Evolutionary conservation across 2,113 vertebrate genomes (phyloP).

Genomic region (Antennarius striatus): DNA sequence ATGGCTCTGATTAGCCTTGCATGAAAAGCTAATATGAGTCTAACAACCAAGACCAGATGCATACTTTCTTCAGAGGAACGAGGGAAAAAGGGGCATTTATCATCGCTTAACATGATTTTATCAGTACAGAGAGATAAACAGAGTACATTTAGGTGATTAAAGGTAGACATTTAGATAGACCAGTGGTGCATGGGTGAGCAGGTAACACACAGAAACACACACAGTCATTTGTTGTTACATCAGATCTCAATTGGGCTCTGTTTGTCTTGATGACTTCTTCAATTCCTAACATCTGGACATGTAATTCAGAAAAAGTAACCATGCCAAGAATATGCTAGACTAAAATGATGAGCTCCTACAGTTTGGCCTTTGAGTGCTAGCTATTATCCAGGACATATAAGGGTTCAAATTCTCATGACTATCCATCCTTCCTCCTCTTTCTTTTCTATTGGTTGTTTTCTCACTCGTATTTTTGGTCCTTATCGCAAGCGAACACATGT

Average conservation of each 20-base stretch:
- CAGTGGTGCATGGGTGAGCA: slow-evolving; percentile 5
- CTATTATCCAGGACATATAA: slow-evolving; percentile 44
- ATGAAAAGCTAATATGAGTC: slow-evolving; percentile 65
- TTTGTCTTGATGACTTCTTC: slow-evolving; percentile 30
- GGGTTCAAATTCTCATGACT: slow-evolving; percentile 31
- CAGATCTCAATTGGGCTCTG: slow-evolving; percentile 31
- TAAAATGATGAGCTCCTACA: slow-evolving; percentile 46
- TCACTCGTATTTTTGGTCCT: slow-evolving; percentile 42
- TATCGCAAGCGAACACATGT: slow-evolving; percentile 45
- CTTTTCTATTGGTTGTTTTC: slow-evolving; percentile 48
- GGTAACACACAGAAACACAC: slow-evolving; percentile 12
- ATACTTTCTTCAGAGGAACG: slow-evolving; percentile 35
- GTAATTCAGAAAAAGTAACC: slow-evolving; percentile 15
- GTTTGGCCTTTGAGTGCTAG: slow-evolving; percentile 26
- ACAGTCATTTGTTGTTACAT: slow-evolving; percentile 18
- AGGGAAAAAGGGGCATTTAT: slow-evolving; percentile 39
- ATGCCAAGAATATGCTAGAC: slow-evolving; percentile 56
- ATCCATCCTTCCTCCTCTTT: slow-evolving; percentile 37
- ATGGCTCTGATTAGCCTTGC: slow-evolving; percentile 65
- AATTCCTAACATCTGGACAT: slow-evolving; percentile 46
- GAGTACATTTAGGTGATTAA: slow-evolving; percentile 26
- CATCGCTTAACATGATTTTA: slow-evolving; percentile 42
- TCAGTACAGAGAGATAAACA: slow-evolving; percentile 43
- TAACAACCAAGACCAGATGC: slow-evolving; percentile 69
- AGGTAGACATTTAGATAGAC: slow-evolving; percentile 33